Evolutionary conservation across 2,113 vertebrate genomes (phyloP).

Genomic region (Sinocyclocheilus anshuiensis): DNA sequence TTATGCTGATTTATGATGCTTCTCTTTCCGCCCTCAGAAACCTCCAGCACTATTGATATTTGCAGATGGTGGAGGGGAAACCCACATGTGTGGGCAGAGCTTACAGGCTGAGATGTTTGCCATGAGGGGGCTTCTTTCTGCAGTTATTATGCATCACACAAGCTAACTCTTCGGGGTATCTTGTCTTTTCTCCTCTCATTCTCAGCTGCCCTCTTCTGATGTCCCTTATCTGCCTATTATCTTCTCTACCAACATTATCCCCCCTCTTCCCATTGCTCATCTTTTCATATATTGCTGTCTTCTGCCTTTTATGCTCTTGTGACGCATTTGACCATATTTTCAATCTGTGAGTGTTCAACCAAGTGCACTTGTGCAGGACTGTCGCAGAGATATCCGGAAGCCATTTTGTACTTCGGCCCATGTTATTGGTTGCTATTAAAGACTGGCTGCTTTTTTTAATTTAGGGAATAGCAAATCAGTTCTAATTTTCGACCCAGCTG

Average conservation of each 20-base stretch:
- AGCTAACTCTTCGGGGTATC: not conserved
- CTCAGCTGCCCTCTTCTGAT: slow-evolving; percentile 37
- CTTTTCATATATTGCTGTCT: not conserved
- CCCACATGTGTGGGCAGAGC: slow-evolving; percentile 34
- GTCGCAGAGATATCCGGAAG: slow-evolving; percentile 13
- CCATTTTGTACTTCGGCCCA: not conserved
- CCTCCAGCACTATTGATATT: slow-evolving; percentile 4
- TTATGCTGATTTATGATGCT: slow-evolving; percentile 4
- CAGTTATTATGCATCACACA: slow-evolving; percentile 26
- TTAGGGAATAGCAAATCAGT: not conserved
- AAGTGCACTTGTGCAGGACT: not conserved
- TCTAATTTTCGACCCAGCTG: not conserved
- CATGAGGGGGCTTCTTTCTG: slow-evolving; percentile 20
- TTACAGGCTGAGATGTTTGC: slow-evolving; percentile 21
- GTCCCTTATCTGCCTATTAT: not conserved
- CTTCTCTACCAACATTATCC: not conserved
- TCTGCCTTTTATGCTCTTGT: not conserved
- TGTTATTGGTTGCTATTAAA: not conserved
- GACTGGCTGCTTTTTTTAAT: not conserved
- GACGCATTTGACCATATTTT: slow-evolving; percentile 23
- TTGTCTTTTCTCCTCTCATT: slow-evolving; percentile 17
- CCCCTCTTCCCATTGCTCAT: not conserved
- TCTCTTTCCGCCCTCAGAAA: slow-evolving; percentile 17
- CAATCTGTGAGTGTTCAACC: not conserved
- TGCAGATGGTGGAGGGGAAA: slow-evolving; percentile 31